These are phyloP conservation scores for Donacobius atricapilla DNA, from an alignment of 2,113 vertebrate genomes.

Conservation along the genomic window DNA sequence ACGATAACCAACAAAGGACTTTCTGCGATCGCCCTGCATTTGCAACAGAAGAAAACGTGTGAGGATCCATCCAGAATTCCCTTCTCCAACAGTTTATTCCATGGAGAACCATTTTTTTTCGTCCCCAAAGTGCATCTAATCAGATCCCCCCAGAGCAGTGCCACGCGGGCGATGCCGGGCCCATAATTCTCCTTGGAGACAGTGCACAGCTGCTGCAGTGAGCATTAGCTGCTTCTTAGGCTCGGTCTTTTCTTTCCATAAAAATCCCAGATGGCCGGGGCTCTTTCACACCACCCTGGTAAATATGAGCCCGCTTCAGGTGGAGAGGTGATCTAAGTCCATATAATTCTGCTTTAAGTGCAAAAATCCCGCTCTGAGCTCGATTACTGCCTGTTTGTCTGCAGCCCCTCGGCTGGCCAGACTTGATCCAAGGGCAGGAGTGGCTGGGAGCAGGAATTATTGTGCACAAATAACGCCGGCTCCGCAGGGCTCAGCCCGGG, in stretches of 20 bases:
- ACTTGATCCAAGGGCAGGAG: background rate
- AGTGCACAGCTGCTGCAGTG: slow-evolving; percentile 75
- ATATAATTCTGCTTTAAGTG: slow-evolving; percentile 55
- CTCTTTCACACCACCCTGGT: slow-evolving; percentile 52
- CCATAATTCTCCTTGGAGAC: slow-evolving; percentile 76
- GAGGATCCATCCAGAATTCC: background rate
- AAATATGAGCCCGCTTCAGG: slow-evolving; percentile 62
- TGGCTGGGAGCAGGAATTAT: background rate
- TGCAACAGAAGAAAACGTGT: background rate
- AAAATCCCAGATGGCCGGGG: slow-evolving; percentile 73
- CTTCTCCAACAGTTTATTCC: slow-evolving; percentile 43
- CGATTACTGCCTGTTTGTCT: slow-evolving; percentile 18
- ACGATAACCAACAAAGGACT: background rate
- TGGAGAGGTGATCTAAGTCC: slow-evolving; percentile 58
- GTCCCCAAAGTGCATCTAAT: slow-evolving; percentile 64
- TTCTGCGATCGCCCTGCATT: background rate
- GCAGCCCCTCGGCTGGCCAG: background rate
- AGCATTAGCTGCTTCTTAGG: slow-evolving; percentile 74
- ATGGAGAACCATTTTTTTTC: background rate
- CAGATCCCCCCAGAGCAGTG: slow-evolving; percentile 64
- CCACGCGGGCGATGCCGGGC: slow-evolving; percentile 56
- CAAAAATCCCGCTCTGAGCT: slow-evolving; percentile 5
- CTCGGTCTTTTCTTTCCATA: slow-evolving; percentile 73
- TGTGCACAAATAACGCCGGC: background rate
- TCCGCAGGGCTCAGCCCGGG: background rate